A percentile compares a stretch with the other conserved stretches of the same genome.
These are phyloP conservation scores for Sarcophaga peregrina DNA, from an alignment of 1,140 invertebrate species.

Conservation along the genomic window DNA sequence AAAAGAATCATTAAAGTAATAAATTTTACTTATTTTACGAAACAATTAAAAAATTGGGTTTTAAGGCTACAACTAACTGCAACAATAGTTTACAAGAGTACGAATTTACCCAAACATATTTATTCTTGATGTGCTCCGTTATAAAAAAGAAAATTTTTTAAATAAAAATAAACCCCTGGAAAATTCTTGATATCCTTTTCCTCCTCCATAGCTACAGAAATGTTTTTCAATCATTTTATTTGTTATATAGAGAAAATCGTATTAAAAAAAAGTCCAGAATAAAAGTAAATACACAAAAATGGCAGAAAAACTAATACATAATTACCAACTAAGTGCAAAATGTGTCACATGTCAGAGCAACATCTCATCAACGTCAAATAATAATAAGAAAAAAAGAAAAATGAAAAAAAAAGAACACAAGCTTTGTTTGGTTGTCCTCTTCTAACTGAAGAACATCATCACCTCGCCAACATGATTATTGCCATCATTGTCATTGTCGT, in stretches of 20 bases:
- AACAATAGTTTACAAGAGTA: neutral
- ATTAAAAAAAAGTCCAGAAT: neutral
- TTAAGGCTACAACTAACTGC: slow-evolving; percentile 28
- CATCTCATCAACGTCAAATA: slow-evolving; percentile 37
- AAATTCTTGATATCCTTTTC: neutral
- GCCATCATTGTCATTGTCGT: neutral
- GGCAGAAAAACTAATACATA: slow-evolving; percentile 33
- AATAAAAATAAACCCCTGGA: slow-evolving; percentile 1
- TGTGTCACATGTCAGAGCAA: slow-evolving; percentile 39
- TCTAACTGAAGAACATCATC: neutral
- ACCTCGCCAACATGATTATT: neutral
- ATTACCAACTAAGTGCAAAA: slow-evolving; percentile 40
- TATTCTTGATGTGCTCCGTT: neutral
- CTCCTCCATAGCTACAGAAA: neutral
- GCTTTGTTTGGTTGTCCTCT: slow-evolving; percentile 4
- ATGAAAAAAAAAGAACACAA: neutral
- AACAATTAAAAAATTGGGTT: neutral
- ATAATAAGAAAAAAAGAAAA: no score
- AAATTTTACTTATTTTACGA: neutral
- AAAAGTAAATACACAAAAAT: neutral
- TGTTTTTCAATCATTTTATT: neutral
- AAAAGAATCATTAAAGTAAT: no score
- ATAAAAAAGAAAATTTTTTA: neutral
- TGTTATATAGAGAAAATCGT: neutral
- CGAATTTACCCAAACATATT: no score